Conservation (phyloP, 2,888 invertebrate species). For the Ditula angustiorana region DNA sequence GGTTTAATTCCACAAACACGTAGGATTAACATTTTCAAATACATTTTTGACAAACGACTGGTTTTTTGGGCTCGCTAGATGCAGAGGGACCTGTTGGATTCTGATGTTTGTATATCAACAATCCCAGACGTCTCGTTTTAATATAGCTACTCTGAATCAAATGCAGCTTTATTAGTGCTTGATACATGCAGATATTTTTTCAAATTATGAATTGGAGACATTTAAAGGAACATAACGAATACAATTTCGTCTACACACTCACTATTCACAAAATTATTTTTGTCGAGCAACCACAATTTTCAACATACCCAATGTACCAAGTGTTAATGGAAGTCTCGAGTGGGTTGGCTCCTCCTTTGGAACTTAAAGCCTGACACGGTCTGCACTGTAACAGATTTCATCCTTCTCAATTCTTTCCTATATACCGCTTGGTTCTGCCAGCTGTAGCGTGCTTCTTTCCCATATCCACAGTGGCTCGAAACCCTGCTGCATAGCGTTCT, state of each 20-base stretch:
- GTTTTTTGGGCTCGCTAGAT: too few species aligned
- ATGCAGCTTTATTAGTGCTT: too few species aligned
- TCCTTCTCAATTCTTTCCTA: neutral
- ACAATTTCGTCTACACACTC: too few species aligned
- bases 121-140: too few species aligned
- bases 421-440: neutral
- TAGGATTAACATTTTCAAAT: neutral
- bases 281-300: neutral
- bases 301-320: neutral
- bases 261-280: neutral
- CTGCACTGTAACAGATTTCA: neutral
- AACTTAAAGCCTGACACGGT: neutral
- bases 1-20: neutral
- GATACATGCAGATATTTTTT: too few species aligned
- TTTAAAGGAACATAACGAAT: too few species aligned
- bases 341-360: neutral
- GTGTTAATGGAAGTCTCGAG: neutral
- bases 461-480: neutral
- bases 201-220: too few species aligned
- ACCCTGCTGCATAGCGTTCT: neutral
- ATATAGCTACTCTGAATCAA: too few species aligned
- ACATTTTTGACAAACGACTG: neutral
- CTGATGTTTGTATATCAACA: too few species aligned
- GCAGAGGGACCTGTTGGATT: too few species aligned
- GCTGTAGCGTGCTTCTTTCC: too few species aligned